Percentiles rank a stretch among this genome's conserved stretches.
These are phyloP conservation scores for Panagrolaimus sp. DNA, from an alignment of 1,140 invertebrate species.

Conservation along the genomic window DNA sequence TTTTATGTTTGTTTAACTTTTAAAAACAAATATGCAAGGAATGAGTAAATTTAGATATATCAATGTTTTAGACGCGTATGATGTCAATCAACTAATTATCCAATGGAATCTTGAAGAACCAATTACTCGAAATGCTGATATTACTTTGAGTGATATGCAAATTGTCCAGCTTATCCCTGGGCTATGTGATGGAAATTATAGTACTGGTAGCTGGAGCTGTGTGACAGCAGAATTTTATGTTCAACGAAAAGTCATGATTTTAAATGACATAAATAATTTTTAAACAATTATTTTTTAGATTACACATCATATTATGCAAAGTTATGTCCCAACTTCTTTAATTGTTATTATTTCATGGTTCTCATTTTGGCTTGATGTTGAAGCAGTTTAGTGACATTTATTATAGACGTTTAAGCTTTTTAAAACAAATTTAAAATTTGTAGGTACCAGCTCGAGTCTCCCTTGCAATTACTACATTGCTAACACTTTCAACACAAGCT, in stretches of 20 bases:
- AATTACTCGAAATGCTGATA: conserved; percentile 48
- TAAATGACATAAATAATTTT: too few relatives aligned
- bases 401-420: too few relatives aligned
- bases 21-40: too few relatives aligned
- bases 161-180: conserved; percentile 50
- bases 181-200: conserved; percentile 54
- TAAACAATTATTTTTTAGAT: too few relatives aligned
- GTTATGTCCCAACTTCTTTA: conserved; percentile 53
- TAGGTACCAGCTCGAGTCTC: conserved; percentile 73
- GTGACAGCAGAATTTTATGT: conserved; percentile 72
- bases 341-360: conserved; percentile 64
- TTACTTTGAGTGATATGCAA: conserved; percentile 51
- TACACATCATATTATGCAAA: conserved; percentile 67
- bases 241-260: too few relatives aligned
- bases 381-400: neutral
- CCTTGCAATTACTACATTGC: conserved; percentile 71
- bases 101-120: conserved; percentile 44
- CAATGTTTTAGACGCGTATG: conserved; percentile 54
- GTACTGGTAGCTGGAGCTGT: conserved; percentile 57
- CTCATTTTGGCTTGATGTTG: conserved; percentile 66
- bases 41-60: too few relatives aligned
- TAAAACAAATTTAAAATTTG: too few relatives aligned
- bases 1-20: too few relatives aligned
- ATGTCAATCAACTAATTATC: conserved; percentile 49
- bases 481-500: conserved; percentile 54